A percentile compares a stretch with the other conserved stretches of the same genome.
These are phyloP conservation scores for Polypedilum vanderplanki DNA, from an alignment of 1,140 invertebrate genomes.

Conservation along the genomic window DNA sequence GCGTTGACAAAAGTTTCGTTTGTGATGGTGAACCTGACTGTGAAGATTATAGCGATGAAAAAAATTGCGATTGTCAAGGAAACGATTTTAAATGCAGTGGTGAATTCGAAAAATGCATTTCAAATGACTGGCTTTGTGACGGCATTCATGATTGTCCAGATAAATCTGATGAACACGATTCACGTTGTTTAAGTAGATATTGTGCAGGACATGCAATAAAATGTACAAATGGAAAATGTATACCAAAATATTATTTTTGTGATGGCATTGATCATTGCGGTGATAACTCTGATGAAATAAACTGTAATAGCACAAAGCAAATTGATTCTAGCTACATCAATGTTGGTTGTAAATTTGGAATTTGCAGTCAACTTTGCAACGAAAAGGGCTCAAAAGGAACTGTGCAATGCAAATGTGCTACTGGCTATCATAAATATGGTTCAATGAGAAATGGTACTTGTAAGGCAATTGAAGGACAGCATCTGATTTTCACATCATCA, in stretches of 20 bases:
- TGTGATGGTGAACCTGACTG: conserved; percentile 64
- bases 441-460: conserved; percentile 47
- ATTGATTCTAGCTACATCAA: conserved; percentile 34
- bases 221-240: conserved; percentile 53
- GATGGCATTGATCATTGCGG: conserved; percentile 59
- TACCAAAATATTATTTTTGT: conserved; percentile 59
- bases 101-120: conserved; percentile 39
- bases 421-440: conserved; percentile 52
- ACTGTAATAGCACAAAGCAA: conserved; percentile 49
- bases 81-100: conserved; percentile 36
- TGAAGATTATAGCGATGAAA: conserved; percentile 45
- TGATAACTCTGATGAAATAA: conserved; percentile 53
- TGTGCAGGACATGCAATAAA: not conserved
- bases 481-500: conserved; percentile 54
- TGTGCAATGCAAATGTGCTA: conserved; percentile 59
- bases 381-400: conserved; percentile 52
- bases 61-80: not conserved
- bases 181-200: not conserved
- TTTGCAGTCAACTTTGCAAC: conserved; percentile 68
- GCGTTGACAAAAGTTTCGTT: conserved; percentile 34
- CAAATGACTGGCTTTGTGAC: conserved; percentile 42
- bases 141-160: conserved; percentile 42
- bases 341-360: conserved; percentile 53
- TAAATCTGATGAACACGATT: conserved; percentile 42
- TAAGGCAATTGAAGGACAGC: conserved; percentile 49